Evolutionary conservation across 2,113 vertebrate species (phyloP).

Genomic region (Cynoglossus semilaevis): DNA sequence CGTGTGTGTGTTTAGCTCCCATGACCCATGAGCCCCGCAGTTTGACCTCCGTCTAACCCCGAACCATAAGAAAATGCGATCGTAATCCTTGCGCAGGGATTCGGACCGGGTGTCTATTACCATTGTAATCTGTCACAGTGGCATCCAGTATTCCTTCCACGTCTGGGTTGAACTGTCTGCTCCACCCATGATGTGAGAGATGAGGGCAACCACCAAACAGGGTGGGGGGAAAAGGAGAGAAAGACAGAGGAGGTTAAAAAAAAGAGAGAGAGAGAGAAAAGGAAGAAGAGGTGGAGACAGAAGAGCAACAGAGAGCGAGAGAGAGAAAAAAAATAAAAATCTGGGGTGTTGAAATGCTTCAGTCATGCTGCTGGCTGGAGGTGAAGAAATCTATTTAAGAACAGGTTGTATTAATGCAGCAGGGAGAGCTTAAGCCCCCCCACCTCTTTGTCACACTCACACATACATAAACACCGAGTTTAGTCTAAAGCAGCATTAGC

Average conservation of each 20-base stretch:
- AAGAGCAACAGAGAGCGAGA: no score
- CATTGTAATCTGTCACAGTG: constrained; percentile 73
- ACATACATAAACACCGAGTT: no score
- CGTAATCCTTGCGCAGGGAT: constrained; percentile 76
- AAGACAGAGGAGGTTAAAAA: constrained; percentile 18
- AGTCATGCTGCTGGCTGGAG: constrained; percentile 62
- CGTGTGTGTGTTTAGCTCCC: not conserved
- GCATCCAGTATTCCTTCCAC: constrained; percentile 71
- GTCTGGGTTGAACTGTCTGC: constrained; percentile 79
- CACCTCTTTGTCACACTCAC: not conserved
- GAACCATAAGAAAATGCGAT: constrained; percentile 72
- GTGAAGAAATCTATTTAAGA: constrained; percentile 59
- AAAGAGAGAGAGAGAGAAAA: not conserved
- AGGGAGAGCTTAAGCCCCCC: constrained; percentile 61
- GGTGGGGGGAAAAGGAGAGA: constrained; percentile 39
- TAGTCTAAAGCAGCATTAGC: no score
- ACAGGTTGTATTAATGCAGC: constrained; percentile 63
- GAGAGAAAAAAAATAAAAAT: constrained; percentile 17
- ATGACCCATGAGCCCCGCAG: constrained; percentile 48
- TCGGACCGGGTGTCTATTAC: constrained; percentile 77
- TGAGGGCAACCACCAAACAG: constrained; percentile 26
- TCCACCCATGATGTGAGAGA: constrained; percentile 59
- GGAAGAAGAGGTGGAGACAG: constrained; percentile 56
- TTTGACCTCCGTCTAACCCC: constrained; percentile 71
- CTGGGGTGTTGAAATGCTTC: constrained; percentile 66